Evolutionary conservation across 2,797 vertebrate genomes (phyloP), one percentile per base, ranked within the genome.

Genomic region (Linurgus olivaceus): DNA sequence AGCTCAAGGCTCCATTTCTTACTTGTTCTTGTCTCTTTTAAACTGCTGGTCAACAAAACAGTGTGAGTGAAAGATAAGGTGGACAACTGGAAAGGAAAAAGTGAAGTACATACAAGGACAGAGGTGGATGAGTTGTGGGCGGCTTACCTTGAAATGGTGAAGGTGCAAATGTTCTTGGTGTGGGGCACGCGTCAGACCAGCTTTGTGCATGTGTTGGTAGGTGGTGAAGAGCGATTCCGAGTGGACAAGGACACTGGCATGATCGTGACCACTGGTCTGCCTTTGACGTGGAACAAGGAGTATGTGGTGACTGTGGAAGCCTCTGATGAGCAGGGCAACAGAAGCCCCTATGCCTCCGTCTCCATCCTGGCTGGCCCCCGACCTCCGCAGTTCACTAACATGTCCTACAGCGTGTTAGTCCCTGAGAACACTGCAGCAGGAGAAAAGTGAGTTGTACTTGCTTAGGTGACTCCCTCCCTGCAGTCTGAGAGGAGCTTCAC

Each of bases 361-460:
- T 97, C 98, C 67, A 93, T 99, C 85, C 95, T 99, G 88, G 98
- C 97, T 0, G 99, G 99, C 28, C 96, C 97, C 88, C 98, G 99
- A 6, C 98, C 98, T 17, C 99, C 99, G 0, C 99, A 99, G 97
- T 99, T 99, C 97, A 98, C 98, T 63, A 99, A 99, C 89, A 79
- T 97, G 96, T 98, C 98, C 35, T 99, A 99, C 97, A 98, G 86
- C 11, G 97, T 99, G 92, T 97, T 96, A 81, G 97, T 99, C 12
- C 97, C 98, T 4, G 99, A 99, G 96, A 98, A 98, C 82, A 98
- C 97, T 0, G 93, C 96, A 4, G 96, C 96, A 21, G 98, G 98
- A 81, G 98, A 98, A 72, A 92, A 96, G 99, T 99, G 94, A 99
- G 99, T 98, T 42, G 23, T 26, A 11, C 26, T 48, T 38, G 16